Conservation (phyloP, 2,888 invertebrate genomes). For the Pterobdella sp. region DNA sequence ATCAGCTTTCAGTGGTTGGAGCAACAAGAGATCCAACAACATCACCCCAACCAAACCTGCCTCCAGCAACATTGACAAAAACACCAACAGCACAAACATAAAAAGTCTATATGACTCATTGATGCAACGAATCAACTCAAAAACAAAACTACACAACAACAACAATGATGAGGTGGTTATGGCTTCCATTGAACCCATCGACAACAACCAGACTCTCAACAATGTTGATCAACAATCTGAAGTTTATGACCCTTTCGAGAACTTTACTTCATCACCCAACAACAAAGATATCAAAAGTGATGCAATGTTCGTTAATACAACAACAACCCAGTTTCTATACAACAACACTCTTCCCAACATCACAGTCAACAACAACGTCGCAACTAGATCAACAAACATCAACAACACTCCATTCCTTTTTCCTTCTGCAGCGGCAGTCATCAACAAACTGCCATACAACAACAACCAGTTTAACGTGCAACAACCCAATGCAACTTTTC, state of each 20-base stretch:
- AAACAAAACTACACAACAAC: background rate
- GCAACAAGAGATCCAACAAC: background rate
- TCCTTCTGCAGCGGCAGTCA: background rate
- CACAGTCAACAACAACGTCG: no score
- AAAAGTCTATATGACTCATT: constrained; percentile 22
- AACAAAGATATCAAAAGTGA: constrained; percentile 7
- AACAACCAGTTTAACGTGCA: background rate
- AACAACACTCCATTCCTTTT: background rate
- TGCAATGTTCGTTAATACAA: background rate
- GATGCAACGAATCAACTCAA: constrained; percentile 23
- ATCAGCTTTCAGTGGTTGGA: constrained; percentile 28
- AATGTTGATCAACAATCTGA: background rate
- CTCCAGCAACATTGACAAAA: background rate
- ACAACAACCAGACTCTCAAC: background rate
- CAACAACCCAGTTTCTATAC: background rate
- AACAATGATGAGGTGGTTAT: background rate
- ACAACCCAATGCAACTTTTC: background rate
- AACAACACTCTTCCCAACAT: background rate
- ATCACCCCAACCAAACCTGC: background rate
- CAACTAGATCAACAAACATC: background rate
- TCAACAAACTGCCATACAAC: background rate
- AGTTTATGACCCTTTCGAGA: constrained; percentile 23
- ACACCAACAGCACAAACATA: background rate
- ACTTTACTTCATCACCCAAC: background rate
- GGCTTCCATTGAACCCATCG: background rate